phyloP scores from a whole-genome alignment of 2,113 vertebrate species.

The Peromyscus californicus region DNA sequence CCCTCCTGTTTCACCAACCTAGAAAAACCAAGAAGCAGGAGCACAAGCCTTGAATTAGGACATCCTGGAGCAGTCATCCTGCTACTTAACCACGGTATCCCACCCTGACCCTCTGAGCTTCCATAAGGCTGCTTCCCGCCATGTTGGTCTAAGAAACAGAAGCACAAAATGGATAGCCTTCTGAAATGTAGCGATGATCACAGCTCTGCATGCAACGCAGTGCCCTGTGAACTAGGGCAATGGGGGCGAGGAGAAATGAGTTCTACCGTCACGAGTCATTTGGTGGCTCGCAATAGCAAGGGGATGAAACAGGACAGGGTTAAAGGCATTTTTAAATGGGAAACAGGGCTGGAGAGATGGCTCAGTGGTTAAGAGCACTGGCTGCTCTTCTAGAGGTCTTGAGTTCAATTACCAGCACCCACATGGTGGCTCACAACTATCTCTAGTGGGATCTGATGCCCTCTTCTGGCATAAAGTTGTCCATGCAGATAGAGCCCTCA shows the following conservation, averaged over 20 bases:
- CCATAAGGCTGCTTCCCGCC: neutral
- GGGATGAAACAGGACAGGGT: neutral
- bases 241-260: neutral
- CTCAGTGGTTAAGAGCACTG: too few relatives aligned
- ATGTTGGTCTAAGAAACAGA: neutral
- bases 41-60: neutral
- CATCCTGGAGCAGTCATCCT: rapidly evolving
- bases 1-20: neutral
- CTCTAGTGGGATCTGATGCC: too few relatives aligned
- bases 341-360: too few relatives aligned
- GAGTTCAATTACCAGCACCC: too few relatives aligned
- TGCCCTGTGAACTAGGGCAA: too few relatives aligned
- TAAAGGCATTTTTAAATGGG: neutral
- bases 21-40: neutral
- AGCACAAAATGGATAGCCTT: neutral
- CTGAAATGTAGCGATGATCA: neutral
- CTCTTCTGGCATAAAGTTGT: too few relatives aligned
- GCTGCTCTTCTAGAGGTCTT: too few relatives aligned
- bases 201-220: neutral
- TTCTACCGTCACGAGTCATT: neutral
- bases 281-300: neutral
- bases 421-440: too few relatives aligned
- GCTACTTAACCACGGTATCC: rapidly evolving
- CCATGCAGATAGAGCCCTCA: too few relatives aligned
- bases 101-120: neutral